phyloP scores from a whole-genome alignment of 2,113 vertebrate genomes.

The Istiophorus platypterus region DNA sequence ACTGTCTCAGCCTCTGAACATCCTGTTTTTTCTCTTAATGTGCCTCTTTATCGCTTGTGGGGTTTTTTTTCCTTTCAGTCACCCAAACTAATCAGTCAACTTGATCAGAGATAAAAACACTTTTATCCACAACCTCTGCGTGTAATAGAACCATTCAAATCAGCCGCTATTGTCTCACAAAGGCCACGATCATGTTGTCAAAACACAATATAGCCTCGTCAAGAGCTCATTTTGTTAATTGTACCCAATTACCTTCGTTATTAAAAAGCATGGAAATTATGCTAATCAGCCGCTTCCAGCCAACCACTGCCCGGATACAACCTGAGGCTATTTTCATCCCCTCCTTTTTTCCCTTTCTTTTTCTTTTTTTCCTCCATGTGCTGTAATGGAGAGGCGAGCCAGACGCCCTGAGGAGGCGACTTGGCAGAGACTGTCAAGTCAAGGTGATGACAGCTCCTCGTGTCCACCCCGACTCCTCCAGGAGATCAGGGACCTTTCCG shows the following conservation, averaged over 20 bases:
- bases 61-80: not conserved
- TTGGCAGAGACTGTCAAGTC: conserved; percentile 33
- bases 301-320: conserved; percentile 56
- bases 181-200: not conserved
- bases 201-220: not conserved
- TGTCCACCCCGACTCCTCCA: conserved; percentile 3
- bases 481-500: not conserved
- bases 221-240: conserved; percentile 7
- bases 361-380: not conserved
- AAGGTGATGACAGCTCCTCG: conserved; percentile 33
- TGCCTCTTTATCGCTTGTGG: not conserved
- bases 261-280: not conserved
- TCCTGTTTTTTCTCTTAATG: not conserved
- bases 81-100: not conserved
- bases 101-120: not conserved
- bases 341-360: too few species aligned
- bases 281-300: not conserved
- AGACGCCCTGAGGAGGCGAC: conserved; percentile 40
- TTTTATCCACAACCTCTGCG: not conserved
- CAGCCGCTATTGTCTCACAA: not conserved
- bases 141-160: not conserved
- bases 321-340: conserved; percentile 56
- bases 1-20: not conserved
- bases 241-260: conserved; percentile 3
- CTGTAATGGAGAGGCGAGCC: conserved; percentile 10